These are phyloP conservation scores for Microdon myrmicae DNA, from an alignment of 2,888 invertebrate species.

Conservation along the genomic window DNA sequence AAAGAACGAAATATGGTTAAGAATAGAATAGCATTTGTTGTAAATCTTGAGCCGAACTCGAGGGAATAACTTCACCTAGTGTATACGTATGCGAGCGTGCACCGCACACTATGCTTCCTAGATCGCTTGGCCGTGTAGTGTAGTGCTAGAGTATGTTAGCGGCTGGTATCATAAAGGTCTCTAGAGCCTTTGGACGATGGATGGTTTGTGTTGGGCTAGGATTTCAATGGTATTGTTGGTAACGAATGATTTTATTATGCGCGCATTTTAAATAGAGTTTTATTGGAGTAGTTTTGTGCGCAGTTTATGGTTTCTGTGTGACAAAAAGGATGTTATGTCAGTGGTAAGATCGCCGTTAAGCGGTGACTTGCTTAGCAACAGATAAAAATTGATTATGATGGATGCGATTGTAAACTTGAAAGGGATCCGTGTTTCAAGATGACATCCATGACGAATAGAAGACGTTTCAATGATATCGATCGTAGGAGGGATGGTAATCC, in stretches of 20 bases:
- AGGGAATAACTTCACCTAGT: conserved; percentile 22
- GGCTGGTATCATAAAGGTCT: conserved; percentile 1
- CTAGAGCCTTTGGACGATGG: conserved; percentile 31
- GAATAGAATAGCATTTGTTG: conserved; percentile 47
- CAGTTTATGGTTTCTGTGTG: conserved; percentile 38
- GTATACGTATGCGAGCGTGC: neutral
- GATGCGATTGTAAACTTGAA: conserved; percentile 19
- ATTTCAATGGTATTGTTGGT: conserved; percentile 35
- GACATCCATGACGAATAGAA: conserved; percentile 15
- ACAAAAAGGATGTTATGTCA: conserved; percentile 45
- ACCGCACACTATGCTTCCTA: conserved; percentile 15
- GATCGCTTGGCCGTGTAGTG: conserved; percentile 5
- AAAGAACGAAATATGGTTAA: conserved; percentile 25
- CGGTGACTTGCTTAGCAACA: too few relatives aligned
- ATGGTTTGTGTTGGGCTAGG: conserved; percentile 26
- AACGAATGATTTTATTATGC: conserved; percentile 11
- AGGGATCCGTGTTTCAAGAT: conserved; percentile 8
- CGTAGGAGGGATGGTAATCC: too few relatives aligned
- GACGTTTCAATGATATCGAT: too few relatives aligned
- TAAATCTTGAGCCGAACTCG: conserved; percentile 45
- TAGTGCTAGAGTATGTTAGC: conserved; percentile 5
- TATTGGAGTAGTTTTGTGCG: conserved; percentile 20
- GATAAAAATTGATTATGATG: conserved; percentile 17
- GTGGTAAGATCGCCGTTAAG: conserved; percentile 11
- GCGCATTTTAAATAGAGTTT: conserved; percentile 13